Base-by-base conservation (phyloP, 2,113 vertebrate species). In the Nothobranchius furzeri region DNA sequence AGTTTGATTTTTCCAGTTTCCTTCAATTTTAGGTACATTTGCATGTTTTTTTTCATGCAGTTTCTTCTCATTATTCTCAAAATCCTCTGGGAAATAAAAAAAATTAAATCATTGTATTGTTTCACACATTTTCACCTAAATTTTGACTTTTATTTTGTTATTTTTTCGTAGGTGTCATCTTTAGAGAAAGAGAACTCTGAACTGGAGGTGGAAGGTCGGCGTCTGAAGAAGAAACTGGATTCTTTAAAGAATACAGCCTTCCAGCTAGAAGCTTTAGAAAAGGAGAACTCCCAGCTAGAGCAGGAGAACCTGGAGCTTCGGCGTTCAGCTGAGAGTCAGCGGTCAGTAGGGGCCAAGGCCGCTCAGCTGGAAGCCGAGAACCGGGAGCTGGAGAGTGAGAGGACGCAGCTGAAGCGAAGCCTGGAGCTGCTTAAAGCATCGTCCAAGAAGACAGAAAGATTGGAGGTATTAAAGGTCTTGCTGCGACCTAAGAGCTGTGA, bases 381-480 rank as follows among this genome's bases (percentile, higher is more conserved):
- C 85, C 92, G 94, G 75, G 98, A 99, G 77, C 90, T 99, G 55
- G 96, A 99, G 89, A 95, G 88, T 43, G 98, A 99, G 87, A 95
- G 94, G 83, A 94, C 93, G 40, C 96, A 98, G 49, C 79, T 99
- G 57, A 95, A 95, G 74, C 96, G 96, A 66, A 95, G 93, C 67
- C 83, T 99, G 61, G 97, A 98, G 30, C 93, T 99, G 60, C 95
- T 98, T 87, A 97, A 95, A 89, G 95, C 96, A 45, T 96, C 96
- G 0, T 95, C 93, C 60, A 98, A 96, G 83, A 99, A 99, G 82
- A 96, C 93, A 0, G 98, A 99, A 66, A 92, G 97, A 59, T 92
- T 99, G 82, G 96, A 99, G 91, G 90, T 90, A 47, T 75, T 60
- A 30, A 1, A 7, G 12, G 40, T 40, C 30, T 2, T 56, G 15